Conservation (phyloP, 2,888 invertebrate genomes). For the Chydorus sphaericus region DNA sequence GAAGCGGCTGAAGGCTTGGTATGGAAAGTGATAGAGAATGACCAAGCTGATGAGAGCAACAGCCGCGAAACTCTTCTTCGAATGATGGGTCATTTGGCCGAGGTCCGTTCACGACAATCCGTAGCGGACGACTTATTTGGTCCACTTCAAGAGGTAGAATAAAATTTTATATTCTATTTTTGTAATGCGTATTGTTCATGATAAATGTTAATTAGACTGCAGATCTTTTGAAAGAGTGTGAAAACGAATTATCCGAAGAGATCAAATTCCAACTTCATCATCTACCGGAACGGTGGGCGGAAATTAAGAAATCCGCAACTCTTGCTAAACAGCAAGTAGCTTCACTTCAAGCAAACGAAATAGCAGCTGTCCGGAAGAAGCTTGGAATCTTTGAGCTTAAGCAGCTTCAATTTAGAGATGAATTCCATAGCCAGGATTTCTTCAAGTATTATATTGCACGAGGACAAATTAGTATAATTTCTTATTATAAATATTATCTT, state of each 20-base stretch:
- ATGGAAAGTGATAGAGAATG: conserved; percentile 64
- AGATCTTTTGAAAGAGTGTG: conserved; percentile 79
- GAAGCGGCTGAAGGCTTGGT: conserved; percentile 76
- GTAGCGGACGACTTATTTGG: conserved; percentile 91
- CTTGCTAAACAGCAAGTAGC: conserved; percentile 89
- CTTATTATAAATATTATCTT: no score
- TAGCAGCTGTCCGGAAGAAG: conserved; percentile 73
- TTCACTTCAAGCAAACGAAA: conserved; percentile 85
- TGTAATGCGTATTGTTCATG: no score
- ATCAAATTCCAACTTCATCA: conserved; percentile 82
- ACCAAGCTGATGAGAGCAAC: conserved; percentile 43
- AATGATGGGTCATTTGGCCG: conserved; percentile 84
- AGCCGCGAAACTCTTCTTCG: conserved; percentile 65
- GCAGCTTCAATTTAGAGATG: conserved; percentile 71
- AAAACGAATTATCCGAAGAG: conserved; percentile 92
- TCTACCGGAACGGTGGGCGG: conserved; percentile 88
- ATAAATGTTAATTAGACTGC: no score
- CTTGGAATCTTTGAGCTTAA: conserved; percentile 70
- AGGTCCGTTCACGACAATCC: conserved; percentile 76
- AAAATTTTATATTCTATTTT: neutral
- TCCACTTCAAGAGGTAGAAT: conserved; percentile 77
- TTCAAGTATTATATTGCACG: conserved; percentile 32
- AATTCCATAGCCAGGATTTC: conserved; percentile 46
- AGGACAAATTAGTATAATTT: no score
- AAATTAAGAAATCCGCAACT: conserved; percentile 79